phyloP scores from a whole-genome alignment of 2,888 invertebrate species.

The Fragum fragum region DNA sequence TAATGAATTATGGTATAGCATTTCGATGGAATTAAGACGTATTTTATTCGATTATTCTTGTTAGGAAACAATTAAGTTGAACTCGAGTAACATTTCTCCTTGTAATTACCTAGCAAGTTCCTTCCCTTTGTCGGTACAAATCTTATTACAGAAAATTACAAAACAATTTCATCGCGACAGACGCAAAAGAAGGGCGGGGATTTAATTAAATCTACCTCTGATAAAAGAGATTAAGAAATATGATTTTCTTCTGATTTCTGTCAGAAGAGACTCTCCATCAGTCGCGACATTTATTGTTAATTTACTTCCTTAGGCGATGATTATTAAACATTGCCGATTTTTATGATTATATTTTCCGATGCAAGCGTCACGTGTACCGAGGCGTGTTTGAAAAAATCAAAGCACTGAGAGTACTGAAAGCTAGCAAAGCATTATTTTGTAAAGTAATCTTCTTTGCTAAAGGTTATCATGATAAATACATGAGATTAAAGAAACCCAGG shows the following conservation, averaged over 20 bases:
- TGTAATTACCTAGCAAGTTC: slow-evolving; percentile 12
- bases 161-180: background rate
- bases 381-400: no score
- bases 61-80: slow-evolving; percentile 17
- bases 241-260: slow-evolving; percentile 10
- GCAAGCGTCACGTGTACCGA: no score
- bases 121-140: background rate
- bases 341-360: no score
- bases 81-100: slow-evolving; percentile 3
- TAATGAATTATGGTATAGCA: slow-evolving; percentile 26
- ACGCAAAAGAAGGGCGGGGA: background rate
- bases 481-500: no score
- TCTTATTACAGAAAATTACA: background rate
- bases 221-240: slow-evolving; percentile 18
- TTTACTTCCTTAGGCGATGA: no score
- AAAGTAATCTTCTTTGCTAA: no score
- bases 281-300: slow-evolving; percentile 6
- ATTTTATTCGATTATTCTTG: slow-evolving; percentile 28
- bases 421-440: no score
- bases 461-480: no score
- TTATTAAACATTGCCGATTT: no score
- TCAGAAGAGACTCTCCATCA: slow-evolving; percentile 5
- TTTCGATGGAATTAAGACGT: slow-evolving; percentile 18
- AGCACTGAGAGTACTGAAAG: no score
- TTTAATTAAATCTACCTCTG: slow-evolving; percentile 9